Evolutionary conservation across 1,140 invertebrate species (phyloP), one percentile per base, ranked within the genome.

Genomic region (Drosophila lacteicornis): DNA sequence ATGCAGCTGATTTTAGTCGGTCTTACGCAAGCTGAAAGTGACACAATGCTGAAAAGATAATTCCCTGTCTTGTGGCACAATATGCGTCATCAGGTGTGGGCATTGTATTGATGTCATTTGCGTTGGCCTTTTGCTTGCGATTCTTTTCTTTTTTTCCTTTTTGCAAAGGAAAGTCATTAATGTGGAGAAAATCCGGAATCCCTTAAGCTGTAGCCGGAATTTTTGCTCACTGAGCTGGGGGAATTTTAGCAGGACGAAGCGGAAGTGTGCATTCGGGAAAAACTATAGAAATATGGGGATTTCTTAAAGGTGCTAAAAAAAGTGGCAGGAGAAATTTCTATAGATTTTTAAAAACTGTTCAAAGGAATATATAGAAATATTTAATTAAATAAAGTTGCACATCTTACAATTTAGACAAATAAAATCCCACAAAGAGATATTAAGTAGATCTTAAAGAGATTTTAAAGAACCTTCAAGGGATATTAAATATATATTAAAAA

Each of bases 41-140:
- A 73, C 55, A 73, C 69, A 73, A 73, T 73, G 25, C 50, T 50
- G 57, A 50, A 61, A 77, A 22, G 49, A 61, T 67, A 51, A 78
- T 61, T 45, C 50, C 66, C 12, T 36, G 42, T 40, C 62, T 65
- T 67, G 65, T 66, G 65, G 9, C 38, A 55, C 49, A 50, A 50
- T 69, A 40, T 38, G 33, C 42, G 56, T 22, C 71, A 67, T 58
- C 60, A 66, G 70, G 42, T 65, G 40, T 33, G 40, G 17, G 22
- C 74, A 60, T 77, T 77, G 62, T 77, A 51, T 68, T 56, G 63
- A 77, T 61, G 74, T 77, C 74, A 77, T 69, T 77, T 77, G 62
- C 22, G 55, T 67, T 76, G 61, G 62, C 57, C 62, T 61, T 78
- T 78, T 78, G 50, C 40, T 25, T 22, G 25, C 42, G 12, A 43